Conservation (phyloP, 1,140 invertebrate species). For the Mercenaria mercenaria region DNA sequence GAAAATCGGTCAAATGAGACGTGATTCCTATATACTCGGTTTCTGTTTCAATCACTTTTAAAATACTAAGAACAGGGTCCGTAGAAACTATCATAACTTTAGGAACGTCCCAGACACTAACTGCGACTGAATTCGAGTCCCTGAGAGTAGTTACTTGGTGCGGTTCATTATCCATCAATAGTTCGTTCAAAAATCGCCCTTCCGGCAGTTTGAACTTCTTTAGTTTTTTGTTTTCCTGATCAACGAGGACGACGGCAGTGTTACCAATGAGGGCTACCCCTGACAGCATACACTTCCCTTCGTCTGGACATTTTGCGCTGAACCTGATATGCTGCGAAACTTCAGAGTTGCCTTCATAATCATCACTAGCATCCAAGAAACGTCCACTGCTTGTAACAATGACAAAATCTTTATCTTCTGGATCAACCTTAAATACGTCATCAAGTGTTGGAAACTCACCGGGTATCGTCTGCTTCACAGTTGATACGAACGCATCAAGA, state of each 20-base stretch:
- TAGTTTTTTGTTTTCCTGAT: conserved; percentile 56
- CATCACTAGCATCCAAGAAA: conserved; percentile 9
- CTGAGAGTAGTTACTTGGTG: conserved; percentile 40
- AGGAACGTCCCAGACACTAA: conserved; percentile 52
- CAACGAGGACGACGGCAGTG: conserved; percentile 28
- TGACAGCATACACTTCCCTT: conserved; percentile 52
- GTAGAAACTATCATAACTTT: conserved; percentile 31
- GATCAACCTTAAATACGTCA: not conserved
- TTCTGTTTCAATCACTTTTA: conserved; percentile 15
- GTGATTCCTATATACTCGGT: conserved; percentile 56
- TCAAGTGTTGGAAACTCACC: conserved; percentile 19
- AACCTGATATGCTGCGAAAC: conserved; percentile 25
- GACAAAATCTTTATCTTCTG: conserved; percentile 51
- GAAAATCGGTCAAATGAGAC: not conserved
- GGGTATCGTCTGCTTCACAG: not conserved
- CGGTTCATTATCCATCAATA: conserved; percentile 32
- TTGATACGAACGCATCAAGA: conserved; percentile 49
- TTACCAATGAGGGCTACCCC: conserved; percentile 35
- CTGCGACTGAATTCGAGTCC: conserved; percentile 24
- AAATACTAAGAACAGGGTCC: conserved; percentile 26
- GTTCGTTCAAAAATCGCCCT: conserved; percentile 45
- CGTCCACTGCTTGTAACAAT: conserved; percentile 39
- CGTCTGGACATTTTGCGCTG: conserved; percentile 33
- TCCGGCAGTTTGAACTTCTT: conserved; percentile 67
- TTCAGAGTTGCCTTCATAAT: not conserved